Percentiles rank a stretch among this genome's conserved stretches.
phyloP scores from a whole-genome alignment of 2,113 vertebrate genomes.

The Tupaia tana region DNA sequence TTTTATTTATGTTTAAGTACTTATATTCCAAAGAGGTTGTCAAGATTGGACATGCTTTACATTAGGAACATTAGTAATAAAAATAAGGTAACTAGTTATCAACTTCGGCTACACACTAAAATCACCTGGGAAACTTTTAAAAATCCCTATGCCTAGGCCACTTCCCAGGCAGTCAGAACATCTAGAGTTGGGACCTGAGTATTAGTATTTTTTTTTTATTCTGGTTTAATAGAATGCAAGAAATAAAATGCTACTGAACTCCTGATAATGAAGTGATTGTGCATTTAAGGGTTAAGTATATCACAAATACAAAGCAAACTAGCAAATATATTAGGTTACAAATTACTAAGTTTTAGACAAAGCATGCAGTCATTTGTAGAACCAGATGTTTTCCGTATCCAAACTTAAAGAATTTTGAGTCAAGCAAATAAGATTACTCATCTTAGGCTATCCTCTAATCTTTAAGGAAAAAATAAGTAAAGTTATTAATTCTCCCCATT shows the following conservation, averaged over 20 bases:
- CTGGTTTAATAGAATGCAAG: not conserved
- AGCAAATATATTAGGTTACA: not conserved
- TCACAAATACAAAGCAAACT: constrained; percentile 49
- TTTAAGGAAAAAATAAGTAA: constrained; percentile 38
- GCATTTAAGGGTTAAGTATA: constrained; percentile 15
- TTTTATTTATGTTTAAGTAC: constrained; percentile 25
- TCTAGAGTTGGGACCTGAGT: not conserved
- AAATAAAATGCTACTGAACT: not conserved
- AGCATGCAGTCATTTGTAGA: not conserved
- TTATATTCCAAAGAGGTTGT: constrained; percentile 28
- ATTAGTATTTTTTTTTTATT: constrained; percentile 28
- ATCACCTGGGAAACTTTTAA: not conserved
- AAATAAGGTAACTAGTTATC: constrained; percentile 33
- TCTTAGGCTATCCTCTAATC: not conserved
- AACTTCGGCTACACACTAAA: not conserved
- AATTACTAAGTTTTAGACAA: constrained; percentile 36
- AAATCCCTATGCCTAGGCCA: not conserved
- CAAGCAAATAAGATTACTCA: not conserved
- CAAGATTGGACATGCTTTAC: constrained; percentile 6
- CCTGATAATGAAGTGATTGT: constrained; percentile 21
- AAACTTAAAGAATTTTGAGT: constrained; percentile 31
- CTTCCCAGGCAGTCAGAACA: not conserved
- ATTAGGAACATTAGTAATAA: constrained; percentile 47
- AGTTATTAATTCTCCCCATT: not conserved
- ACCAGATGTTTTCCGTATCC: not conserved